Base-by-base conservation (phyloP, 2,888 invertebrate genomes). In the Chymomyza caudatula region DNA sequence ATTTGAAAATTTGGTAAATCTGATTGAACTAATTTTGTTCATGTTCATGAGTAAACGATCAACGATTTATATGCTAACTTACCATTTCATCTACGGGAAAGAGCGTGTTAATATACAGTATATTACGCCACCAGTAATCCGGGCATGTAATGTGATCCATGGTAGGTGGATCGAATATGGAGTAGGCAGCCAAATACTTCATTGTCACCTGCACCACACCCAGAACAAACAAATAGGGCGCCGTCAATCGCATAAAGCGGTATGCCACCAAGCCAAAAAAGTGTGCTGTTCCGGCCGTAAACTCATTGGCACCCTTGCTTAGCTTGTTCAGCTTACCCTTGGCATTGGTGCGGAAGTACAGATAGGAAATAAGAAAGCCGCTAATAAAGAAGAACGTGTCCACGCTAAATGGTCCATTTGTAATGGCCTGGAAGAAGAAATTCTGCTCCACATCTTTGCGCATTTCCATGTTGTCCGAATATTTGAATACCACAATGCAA, bases 31-130 rank as follows among this genome's bases (percentile, higher is more conserved):
- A n/a, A n/a, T n/a, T n/a, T n/a, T n/a, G n/a, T n/a, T n/a, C n/a
- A n/a, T n/a, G n/a, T n/a, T n/a, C n/a, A n/a, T n/a, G n/a, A n/a
- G n/a, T n/a, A n/a, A n/a, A n/a, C n/a, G n/a, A n/a, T n/a, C n/a
- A n/a, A n/a, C n/a, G n/a, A n/a, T 37, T 37, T 6, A 37, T 37
- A 37, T 11, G 15, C 43, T 11, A 8, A 78, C 89, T 91, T 89
- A 96, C 96, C 96, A 96, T 96, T 90, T 96, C 94, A 23, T 95
- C 94, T 8, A 95, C 95, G 0, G 96, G 96, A 88, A 95, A 96
- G 17, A 96, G 91, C 0, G 96, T 96, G 90, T 96, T 96, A 87
- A 96, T 95, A 86, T 96, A 96, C 1, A 96, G 91, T 49, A 96
- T 91, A 90, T 96, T 96, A 74, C 96, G 92, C 96, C 96, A 96